Conservation (phyloP, 2,888 invertebrate genomes). For the Stenurella melanura region DNA sequence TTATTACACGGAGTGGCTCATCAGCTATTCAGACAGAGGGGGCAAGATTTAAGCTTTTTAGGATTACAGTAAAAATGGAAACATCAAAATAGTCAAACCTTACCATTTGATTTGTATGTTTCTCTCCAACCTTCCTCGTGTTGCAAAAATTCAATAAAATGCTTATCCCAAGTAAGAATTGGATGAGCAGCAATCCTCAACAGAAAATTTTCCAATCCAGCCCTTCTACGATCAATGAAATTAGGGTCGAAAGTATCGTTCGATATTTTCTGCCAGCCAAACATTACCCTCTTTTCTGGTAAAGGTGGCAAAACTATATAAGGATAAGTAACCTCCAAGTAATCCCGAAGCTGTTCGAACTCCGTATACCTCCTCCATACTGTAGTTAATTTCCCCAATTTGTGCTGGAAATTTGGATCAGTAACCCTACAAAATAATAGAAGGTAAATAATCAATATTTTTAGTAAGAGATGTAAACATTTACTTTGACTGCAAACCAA, state of each 20-base stretch:
- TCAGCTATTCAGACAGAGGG: too few species aligned
- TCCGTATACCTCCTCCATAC: slow-evolving; percentile 90
- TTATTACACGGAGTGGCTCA: too few species aligned
- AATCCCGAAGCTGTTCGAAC: slow-evolving; percentile 87
- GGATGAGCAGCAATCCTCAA: slow-evolving; percentile 86
- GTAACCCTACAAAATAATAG: slow-evolving; percentile 76
- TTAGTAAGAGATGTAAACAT: slow-evolving; percentile 16
- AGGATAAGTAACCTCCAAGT: slow-evolving; percentile 86
- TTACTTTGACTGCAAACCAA: slow-evolving; percentile 41
- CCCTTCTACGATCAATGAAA: slow-evolving; percentile 88
- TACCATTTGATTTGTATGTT: slow-evolving; percentile 84
- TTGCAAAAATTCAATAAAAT: slow-evolving; percentile 86
- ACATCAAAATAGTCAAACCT: not conserved
- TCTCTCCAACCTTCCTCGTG: slow-evolving; percentile 88
- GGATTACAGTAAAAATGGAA: too few species aligned
- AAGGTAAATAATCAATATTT: not conserved
- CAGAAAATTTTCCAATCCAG: slow-evolving; percentile 87
- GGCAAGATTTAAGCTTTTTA: too few species aligned
- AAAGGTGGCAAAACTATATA: slow-evolving; percentile 87
- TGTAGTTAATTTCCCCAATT: slow-evolving; percentile 79
- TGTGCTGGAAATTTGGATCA: slow-evolving; percentile 77
- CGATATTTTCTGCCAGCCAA: slow-evolving; percentile 85
- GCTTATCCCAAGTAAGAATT: slow-evolving; percentile 82
- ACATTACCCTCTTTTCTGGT: slow-evolving; percentile 86
- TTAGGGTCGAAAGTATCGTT: slow-evolving; percentile 89